Percentiles rank a stretch among this genome's conserved stretches.
Evolutionary conservation across 2,888 invertebrate species (phyloP).

Genomic region (Anticlea derivata): DNA sequence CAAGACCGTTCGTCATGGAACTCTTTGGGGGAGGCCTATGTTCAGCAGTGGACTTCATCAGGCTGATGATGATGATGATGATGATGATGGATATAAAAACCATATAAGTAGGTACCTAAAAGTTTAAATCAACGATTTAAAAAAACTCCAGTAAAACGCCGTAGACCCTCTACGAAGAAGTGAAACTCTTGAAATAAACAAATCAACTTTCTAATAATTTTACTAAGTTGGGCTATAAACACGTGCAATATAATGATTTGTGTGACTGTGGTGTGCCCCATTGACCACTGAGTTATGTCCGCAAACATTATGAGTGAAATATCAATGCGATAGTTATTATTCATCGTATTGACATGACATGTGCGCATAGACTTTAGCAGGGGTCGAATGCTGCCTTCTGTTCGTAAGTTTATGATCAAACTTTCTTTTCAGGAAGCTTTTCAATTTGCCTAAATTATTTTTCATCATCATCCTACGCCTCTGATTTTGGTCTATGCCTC

Average conservation of each 20-base stretch:
- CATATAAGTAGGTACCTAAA: not conserved
- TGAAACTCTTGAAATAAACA: no score
- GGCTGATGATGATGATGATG: no score
- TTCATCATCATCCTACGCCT: no score
- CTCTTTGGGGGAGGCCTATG: no score
- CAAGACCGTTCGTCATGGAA: no score
- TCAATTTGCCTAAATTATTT: no score
- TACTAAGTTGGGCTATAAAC: not conserved
- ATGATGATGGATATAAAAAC: no score
- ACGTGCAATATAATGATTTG: constrained; percentile 15
- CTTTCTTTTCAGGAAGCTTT: no score
- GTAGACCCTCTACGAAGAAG: constrained; percentile 1
- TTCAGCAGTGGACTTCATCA: no score
- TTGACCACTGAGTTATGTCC: constrained; percentile 52
- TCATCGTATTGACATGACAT: constrained; percentile 40
- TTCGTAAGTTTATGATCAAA: not conserved
- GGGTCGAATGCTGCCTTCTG: not conserved
- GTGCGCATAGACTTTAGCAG: not conserved
- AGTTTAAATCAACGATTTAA: no score
- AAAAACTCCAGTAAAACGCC: constrained; percentile 1
- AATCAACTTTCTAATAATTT: not conserved
- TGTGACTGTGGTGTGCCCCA: constrained; percentile 35
- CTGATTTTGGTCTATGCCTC: no score
- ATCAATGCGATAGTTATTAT: constrained; percentile 35
- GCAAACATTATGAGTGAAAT: constrained; percentile 53